Evolutionary conservation across 2,888 invertebrate species (phyloP).

Genomic region (Morpho deidamia): DNA sequence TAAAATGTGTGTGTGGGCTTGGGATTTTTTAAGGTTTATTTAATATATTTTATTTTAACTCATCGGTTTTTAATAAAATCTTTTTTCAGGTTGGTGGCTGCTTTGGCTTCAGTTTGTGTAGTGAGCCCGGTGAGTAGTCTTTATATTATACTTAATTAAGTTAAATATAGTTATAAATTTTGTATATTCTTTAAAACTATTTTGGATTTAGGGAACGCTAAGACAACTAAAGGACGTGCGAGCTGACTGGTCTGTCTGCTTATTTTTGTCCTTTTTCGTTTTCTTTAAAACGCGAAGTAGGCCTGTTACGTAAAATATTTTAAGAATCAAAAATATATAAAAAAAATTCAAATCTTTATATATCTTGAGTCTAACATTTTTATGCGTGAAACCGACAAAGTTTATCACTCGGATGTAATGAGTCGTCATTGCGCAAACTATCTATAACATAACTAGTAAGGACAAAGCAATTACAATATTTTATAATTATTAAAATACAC

Average conservation of each 20-base stretch:
- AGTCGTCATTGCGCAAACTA: constrained; percentile 69
- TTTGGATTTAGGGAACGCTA: constrained; percentile 47
- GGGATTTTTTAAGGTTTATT: not conserved
- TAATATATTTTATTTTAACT: not conserved
- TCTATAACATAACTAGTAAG: constrained; percentile 11
- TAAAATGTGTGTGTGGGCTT: too few species aligned
- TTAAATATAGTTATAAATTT: not conserved
- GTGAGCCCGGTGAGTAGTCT: constrained; percentile 56
- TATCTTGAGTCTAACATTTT: constrained; percentile 4
- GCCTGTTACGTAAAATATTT: not conserved
- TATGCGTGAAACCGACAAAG: constrained; percentile 61
- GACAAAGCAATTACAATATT: constrained; percentile 5
- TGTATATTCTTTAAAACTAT: constrained; percentile 34
- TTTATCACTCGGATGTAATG: constrained; percentile 74
- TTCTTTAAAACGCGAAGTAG: constrained; percentile 50
- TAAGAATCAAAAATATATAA: too few species aligned
- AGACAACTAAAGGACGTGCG: constrained; percentile 30
- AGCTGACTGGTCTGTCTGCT: constrained; percentile 53
- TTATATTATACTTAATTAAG: constrained; percentile 3
- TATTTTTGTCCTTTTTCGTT: constrained; percentile 64
- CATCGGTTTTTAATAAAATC: constrained; percentile 18
- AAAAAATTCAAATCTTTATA: constrained; percentile 1
- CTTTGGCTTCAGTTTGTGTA: constrained; percentile 53
- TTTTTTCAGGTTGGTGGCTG: constrained; percentile 60
- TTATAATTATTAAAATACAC: not conserved